Percentiles rank a stretch among this genome's conserved stretches.
These are phyloP conservation scores for Volucella inanis DNA, from an alignment of 2,888 invertebrate species.

Conservation along the genomic window DNA sequence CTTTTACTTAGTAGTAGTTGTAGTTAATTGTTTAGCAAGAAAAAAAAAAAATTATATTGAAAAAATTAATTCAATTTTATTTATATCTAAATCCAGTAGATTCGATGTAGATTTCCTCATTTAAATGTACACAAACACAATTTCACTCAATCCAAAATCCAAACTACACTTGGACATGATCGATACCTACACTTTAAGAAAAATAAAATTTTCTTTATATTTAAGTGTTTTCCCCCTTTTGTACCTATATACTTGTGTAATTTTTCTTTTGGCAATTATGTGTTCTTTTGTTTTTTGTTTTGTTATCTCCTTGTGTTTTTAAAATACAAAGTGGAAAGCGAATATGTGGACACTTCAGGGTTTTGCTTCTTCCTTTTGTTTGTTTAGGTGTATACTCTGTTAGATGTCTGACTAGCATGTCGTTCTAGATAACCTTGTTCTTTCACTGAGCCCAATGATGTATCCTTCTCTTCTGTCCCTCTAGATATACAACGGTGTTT, in stretches of 20 bases:
- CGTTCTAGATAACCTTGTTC: too few species aligned
- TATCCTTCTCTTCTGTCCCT: too few species aligned
- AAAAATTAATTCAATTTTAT: conserved; percentile 55
- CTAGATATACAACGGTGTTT: too few species aligned
- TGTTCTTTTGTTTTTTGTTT: conserved; percentile 28
- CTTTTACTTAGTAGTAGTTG: conserved; percentile 78
- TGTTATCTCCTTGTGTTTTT: background rate
- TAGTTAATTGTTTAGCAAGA: conserved; percentile 70
- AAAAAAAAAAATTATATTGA: conserved; percentile 37
- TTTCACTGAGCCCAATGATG: too few species aligned
- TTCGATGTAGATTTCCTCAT: conserved; percentile 68
- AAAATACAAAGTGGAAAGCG: background rate
- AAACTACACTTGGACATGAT: conserved; percentile 48
- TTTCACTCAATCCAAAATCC: conserved; percentile 28
- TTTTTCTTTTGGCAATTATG: conserved; percentile 32
- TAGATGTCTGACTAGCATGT: too few species aligned
- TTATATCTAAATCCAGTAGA: conserved; percentile 61
- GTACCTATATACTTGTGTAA: conserved; percentile 24
- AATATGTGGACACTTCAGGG: too few species aligned
- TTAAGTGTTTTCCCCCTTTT: conserved; percentile 59
- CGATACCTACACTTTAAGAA: conserved; percentile 26
- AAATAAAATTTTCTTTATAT: conserved; percentile 23
- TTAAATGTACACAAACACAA: conserved; percentile 63
- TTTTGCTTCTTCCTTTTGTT: too few species aligned
- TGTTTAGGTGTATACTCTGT: too few species aligned